Evolutionary conservation across 2,797 vertebrate species (phyloP), one percentile per base, ranked within the genome.

Genomic region (Sphenopsis melanotis): DNA sequence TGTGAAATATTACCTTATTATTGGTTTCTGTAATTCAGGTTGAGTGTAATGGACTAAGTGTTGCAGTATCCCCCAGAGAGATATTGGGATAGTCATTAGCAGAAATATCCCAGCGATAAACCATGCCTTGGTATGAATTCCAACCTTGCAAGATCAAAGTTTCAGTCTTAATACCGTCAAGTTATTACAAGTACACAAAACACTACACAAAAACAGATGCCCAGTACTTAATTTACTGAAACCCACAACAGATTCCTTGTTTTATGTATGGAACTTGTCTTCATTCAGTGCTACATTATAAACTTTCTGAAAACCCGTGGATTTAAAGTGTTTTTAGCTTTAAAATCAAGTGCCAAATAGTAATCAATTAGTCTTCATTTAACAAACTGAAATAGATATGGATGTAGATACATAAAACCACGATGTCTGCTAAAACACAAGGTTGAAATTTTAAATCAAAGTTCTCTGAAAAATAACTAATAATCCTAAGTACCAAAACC

Each of bases 1-100:
- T 1, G 0, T 23, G 26, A 83, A 88, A 68, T 11, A 72, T 97
- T 97, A 99, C 99, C 99, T 99, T 98, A 99, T 99, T 85, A 99
- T 99, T 12, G 99, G 99, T 95, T 99, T 99, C 97, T 99, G 99
- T 55, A 99, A 97, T 92, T 99, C 99, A 32, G 99, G 99, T 91
- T 99, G 99, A 78, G 99, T 99, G 95, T 99, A 99, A 98, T 99
- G 98, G 70, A 99, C 99, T 72, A 99, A 97, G 96, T 99, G 99
- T 93, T 99, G 99, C 4, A 99, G 97, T 96, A 99, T 99, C 15
- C 98, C 99, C 99, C 99, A 99, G 55, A 99, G 97, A 50, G 99
- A 99, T 96, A 99, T 98, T 34, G 99, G 99, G 90, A 99, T 98
- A 26, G 99, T 99, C 98, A 99, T 98, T 34, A 99, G 98, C 46